These are phyloP conservation scores for Anolis sagrei DNA, from an alignment of 2,113 vertebrate species.

Conservation along the genomic window DNA sequence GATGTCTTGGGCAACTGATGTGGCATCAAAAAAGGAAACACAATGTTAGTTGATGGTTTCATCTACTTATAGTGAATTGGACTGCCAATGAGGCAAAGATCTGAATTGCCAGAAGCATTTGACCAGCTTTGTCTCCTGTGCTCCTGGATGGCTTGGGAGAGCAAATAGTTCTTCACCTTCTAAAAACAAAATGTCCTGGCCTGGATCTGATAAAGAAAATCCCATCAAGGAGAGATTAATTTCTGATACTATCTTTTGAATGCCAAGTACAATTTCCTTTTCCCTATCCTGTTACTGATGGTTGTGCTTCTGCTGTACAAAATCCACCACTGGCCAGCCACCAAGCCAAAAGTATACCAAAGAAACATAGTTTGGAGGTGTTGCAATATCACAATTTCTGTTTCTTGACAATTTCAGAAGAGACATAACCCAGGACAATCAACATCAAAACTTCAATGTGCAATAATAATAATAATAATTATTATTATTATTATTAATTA, in stretches of 20 bases:
- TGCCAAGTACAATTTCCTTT: not conserved
- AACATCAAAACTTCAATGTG: not conserved
- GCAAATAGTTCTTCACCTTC: not conserved
- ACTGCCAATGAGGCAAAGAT: not conserved
- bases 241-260: not conserved
- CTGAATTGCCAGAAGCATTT: not conserved
- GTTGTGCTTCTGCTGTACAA: not conserved
- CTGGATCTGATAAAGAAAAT: not conserved
- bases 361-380: no score
- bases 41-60: not conserved
- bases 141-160: not conserved
- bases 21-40: not conserved
- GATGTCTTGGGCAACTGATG: not conserved
- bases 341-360: not conserved
- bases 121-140: not conserved
- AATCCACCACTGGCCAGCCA: not conserved
- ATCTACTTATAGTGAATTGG: not conserved
- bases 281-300: not conserved
- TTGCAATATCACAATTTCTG: not conserved
- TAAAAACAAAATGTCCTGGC: not conserved
- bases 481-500: no score
- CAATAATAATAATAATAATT: no score
- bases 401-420: not conserved
- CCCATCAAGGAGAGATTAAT: not conserved
- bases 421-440: not conserved